phyloP scores from a whole-genome alignment of 2,113 vertebrate species.

The Heterotis niloticus region DNA sequence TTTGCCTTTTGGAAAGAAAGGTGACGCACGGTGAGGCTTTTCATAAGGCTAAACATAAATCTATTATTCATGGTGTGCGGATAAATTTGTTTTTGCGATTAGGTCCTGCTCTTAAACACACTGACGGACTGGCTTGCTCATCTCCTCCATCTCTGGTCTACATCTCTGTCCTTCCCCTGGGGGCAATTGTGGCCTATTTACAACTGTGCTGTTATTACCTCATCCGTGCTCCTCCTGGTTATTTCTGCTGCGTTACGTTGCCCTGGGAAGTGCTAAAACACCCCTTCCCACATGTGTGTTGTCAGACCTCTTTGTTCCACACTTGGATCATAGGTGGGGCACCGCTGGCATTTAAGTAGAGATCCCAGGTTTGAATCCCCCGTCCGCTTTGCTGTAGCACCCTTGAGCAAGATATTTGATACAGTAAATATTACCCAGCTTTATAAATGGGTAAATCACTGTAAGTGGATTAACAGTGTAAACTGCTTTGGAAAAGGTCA shows the following conservation, averaged over 20 bases:
- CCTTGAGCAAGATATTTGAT: too few species aligned
- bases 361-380: too few species aligned
- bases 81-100: background rate
- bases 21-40: too few species aligned
- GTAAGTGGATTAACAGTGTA: too few species aligned
- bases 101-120: background rate
- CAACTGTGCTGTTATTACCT: constrained; percentile 14
- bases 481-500: too few species aligned
- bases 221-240: constrained; percentile 2
- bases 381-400: too few species aligned
- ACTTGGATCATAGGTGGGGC: too few species aligned
- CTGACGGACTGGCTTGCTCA: background rate
- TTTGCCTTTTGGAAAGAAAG: too few species aligned
- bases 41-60: background rate
- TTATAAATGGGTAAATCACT: too few species aligned
- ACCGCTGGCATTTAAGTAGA: too few species aligned
- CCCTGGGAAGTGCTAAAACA: background rate
- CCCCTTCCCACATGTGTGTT: background rate
- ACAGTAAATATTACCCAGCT: too few species aligned
- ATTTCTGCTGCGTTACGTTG: constrained; percentile 4
- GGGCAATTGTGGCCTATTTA: constrained; percentile 11
- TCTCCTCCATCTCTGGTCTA: background rate
- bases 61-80: background rate
- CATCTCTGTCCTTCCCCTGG: background rate
- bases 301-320: background rate